A percentile compares a stretch with the other conserved stretches of the same genome.
These are phyloP conservation scores for Lasioglossum oenotherae DNA, from an alignment of 2,888 invertebrate species.

Conservation along the genomic window DNA sequence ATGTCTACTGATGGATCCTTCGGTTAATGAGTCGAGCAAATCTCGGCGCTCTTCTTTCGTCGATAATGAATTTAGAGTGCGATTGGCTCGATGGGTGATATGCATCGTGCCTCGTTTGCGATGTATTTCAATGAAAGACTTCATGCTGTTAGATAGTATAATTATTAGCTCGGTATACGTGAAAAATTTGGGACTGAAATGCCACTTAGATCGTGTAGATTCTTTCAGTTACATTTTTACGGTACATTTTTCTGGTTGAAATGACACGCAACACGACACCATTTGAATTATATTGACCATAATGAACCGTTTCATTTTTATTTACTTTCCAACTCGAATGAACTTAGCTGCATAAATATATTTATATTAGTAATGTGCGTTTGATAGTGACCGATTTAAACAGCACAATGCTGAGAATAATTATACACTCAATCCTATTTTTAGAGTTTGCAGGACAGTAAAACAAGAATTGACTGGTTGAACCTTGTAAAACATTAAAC, in stretches of 20 bases:
- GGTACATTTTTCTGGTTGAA: background rate
- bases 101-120: background rate
- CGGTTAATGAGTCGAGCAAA: conserved; percentile 9
- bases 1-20: background rate
- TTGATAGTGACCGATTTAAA: too few species aligned
- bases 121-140: background rate
- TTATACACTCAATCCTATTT: background rate
- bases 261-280: background rate
- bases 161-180: background rate
- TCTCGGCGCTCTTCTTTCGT: background rate
- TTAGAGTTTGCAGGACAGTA: background rate
- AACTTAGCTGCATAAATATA: too few species aligned
- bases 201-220: too few species aligned
- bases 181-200: too few species aligned
- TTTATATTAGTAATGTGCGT: too few species aligned
- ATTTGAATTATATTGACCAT: background rate
- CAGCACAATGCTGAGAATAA: too few species aligned
- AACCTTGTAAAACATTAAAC: background rate
- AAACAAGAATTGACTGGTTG: background rate
- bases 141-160: background rate
- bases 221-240: background rate
- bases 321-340: too few species aligned
- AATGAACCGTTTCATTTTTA: too few species aligned
- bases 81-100: background rate
- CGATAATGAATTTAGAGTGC: background rate